Base-by-base conservation (phyloP, 2,113 vertebrate genomes). In the Crotalus viridis region DNA sequence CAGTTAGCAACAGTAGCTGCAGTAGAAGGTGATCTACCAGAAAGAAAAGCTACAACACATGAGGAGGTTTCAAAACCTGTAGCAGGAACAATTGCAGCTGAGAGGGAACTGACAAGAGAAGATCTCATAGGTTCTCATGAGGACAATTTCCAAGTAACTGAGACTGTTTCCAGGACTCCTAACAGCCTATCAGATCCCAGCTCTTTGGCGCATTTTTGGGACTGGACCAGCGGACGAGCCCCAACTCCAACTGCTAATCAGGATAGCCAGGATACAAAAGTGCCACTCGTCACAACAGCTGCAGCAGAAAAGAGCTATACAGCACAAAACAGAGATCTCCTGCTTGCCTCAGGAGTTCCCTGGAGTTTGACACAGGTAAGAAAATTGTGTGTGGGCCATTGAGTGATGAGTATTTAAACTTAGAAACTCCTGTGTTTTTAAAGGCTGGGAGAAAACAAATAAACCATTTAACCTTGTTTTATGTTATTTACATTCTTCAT, bases 351-450 rank as follows among this genome's bases (percentile, higher is more conserved):
- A 0, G 96, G 97, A 93, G 88, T 94, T 64, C 97, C 98, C 43
- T 97, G 97, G 98, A 97, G 97, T 64, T 97, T 98, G 0, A 94
- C 97, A 57, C 98, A 98, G 98, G 98, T 98, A 96, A 94, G 13
- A n/a, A 57, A 22, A 0, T 56, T 61, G 7, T 61, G 19, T 22
- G 19, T n/a, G 39, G 48, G 69, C 55, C 57, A 89, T 24, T 28
- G 7, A 10, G 85, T 1, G 64, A 69, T 89, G 21, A 39, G 28
- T 59, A 69, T 51, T 92, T 74, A 61, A 4, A 52, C 19, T 57
- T 89, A 89, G 56, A 59, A 57, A 3, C 39, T 15, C 24, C 51
- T 55, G n/a, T 52, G 54, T 56, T 74, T 92, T 56, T 74, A 92
- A 85, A 89, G 28, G 19, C 54, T 85, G 57, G 55, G 26, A 74